Percentiles rank a stretch among this genome's conserved stretches.
Conservation (phyloP, 2,113 vertebrate species). For the Cephalophus harveyi region DNA sequence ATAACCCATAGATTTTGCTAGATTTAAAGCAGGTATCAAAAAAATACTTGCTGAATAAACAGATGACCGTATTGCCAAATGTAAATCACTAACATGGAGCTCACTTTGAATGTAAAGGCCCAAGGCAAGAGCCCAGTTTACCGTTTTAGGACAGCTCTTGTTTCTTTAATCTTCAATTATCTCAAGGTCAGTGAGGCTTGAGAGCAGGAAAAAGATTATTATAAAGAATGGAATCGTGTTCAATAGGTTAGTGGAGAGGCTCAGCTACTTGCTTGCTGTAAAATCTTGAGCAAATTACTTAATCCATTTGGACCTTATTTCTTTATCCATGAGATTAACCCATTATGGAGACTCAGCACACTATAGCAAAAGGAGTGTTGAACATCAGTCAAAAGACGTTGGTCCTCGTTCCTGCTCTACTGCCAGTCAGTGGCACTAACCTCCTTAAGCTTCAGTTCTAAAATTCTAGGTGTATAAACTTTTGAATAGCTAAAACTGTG, state of each 20-base stretch:
- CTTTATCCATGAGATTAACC: conserved; percentile 43
- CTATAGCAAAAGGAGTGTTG: background rate
- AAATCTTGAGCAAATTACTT: conserved; percentile 38
- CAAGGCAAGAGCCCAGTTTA: background rate
- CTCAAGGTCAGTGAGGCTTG: conserved; percentile 36
- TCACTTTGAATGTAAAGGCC: background rate
- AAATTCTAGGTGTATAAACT: background rate
- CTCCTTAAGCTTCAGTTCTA: background rate
- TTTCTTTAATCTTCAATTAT: conserved; percentile 37
- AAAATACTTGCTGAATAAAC: background rate
- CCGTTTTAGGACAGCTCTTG: background rate
- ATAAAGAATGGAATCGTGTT: background rate
- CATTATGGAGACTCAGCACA: background rate
- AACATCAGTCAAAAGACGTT: background rate
- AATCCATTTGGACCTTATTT: conserved; percentile 36
- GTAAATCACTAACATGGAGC: background rate
- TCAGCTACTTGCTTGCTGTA: conserved; percentile 16
- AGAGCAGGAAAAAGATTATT: conserved; percentile 6
- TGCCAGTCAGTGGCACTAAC: background rate
- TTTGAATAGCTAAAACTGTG: background rate
- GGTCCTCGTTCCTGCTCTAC: background rate
- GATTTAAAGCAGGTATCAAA: conserved; percentile 15
- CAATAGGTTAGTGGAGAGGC: background rate
- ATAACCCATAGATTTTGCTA: background rate
- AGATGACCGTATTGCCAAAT: background rate